These are phyloP conservation scores for Saxidomus purpurata DNA, from an alignment of 1,140 invertebrate genomes.

Conservation along the genomic window DNA sequence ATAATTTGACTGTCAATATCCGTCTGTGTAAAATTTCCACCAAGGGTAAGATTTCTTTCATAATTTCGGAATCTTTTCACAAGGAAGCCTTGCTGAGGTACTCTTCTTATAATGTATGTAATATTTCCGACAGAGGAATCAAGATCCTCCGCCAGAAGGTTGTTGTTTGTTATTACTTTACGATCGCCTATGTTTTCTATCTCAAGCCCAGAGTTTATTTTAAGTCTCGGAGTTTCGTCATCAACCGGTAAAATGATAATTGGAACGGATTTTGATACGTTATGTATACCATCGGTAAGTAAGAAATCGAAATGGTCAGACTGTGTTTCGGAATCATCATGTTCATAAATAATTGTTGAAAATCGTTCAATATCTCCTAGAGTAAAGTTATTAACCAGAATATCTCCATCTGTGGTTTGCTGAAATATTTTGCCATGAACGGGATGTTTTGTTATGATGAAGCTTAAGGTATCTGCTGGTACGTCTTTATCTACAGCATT, in stretches of 20 bases:
- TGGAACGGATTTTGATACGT: slow-evolving; percentile 81
- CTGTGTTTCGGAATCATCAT: slow-evolving; percentile 86
- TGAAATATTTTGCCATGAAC: slow-evolving; percentile 85
- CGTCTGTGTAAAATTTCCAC: slow-evolving; percentile 85
- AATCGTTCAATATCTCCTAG: slow-evolving; percentile 82
- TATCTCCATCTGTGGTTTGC: slow-evolving; percentile 77
- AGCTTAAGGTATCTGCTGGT: slow-evolving; percentile 83
- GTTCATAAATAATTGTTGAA: slow-evolving; percentile 86
- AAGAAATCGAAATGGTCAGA: slow-evolving; percentile 84
- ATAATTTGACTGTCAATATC: slow-evolving; percentile 85
- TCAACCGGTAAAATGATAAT: slow-evolving; percentile 86
- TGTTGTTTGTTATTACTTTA: slow-evolving; percentile 82
- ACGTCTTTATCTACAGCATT: slow-evolving; percentile 86
- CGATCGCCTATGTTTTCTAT: slow-evolving; percentile 84
- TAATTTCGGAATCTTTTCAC: slow-evolving; percentile 65
- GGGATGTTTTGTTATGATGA: slow-evolving; percentile 83
- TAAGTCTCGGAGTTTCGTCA: slow-evolving; percentile 86
- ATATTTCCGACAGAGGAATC: slow-evolving; percentile 84
- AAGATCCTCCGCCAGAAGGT: slow-evolving; percentile 85
- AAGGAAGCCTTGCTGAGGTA: slow-evolving; percentile 85
- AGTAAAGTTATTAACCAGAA: slow-evolving; percentile 82
- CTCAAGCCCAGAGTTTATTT: slow-evolving; percentile 86
- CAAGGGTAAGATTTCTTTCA: slow-evolving; percentile 81
- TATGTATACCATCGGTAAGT: slow-evolving; percentile 85
- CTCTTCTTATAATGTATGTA: slow-evolving; percentile 82